These are phyloP conservation scores for Lycocorax pyrrhopterus DNA, from an alignment of 2,113 vertebrate species.

Conservation along the genomic window DNA sequence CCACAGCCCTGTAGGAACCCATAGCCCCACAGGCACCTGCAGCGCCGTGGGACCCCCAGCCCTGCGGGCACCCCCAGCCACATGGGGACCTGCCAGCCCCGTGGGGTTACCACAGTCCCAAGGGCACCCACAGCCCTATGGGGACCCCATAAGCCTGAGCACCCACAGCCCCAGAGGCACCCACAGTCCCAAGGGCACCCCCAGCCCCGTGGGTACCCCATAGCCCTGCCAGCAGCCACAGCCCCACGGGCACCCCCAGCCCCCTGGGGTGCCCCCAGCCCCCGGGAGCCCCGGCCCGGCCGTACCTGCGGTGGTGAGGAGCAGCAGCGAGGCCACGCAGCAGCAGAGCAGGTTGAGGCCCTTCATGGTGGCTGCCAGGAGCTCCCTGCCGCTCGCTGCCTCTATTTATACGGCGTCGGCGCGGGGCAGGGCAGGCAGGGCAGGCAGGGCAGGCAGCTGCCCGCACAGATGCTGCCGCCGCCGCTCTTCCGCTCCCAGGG, in stretches of 20 bases:
- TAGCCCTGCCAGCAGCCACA: background rate
- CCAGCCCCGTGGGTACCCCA: background rate
- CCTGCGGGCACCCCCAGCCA: background rate
- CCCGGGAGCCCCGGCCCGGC: background rate
- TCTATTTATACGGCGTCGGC: conserved; percentile 44
- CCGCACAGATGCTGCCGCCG: background rate
- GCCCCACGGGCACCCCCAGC: background rate
- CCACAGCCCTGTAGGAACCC: background rate
- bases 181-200: background rate
- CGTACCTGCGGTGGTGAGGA: conserved; percentile 39
- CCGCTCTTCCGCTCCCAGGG: background rate
- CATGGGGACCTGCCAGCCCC: background rate
- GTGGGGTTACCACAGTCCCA: too few relatives aligned
- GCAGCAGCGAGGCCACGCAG: conserved; percentile 59
- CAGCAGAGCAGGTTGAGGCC: conserved; percentile 61
- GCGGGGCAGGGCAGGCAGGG: conserved; percentile 31
- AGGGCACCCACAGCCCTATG: background rate
- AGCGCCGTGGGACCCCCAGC: background rate
- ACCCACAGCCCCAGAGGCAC: background rate
- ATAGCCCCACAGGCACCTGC: background rate
- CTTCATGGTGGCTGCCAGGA: conserved; percentile 66
- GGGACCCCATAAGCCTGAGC: background rate
- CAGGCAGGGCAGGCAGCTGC: conserved; percentile 16
- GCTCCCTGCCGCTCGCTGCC: conserved; percentile 38
- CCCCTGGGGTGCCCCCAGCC: background rate